phyloP scores from a whole-genome alignment of 2,888 invertebrate genomes.

The Melinopterus prodromus region DNA sequence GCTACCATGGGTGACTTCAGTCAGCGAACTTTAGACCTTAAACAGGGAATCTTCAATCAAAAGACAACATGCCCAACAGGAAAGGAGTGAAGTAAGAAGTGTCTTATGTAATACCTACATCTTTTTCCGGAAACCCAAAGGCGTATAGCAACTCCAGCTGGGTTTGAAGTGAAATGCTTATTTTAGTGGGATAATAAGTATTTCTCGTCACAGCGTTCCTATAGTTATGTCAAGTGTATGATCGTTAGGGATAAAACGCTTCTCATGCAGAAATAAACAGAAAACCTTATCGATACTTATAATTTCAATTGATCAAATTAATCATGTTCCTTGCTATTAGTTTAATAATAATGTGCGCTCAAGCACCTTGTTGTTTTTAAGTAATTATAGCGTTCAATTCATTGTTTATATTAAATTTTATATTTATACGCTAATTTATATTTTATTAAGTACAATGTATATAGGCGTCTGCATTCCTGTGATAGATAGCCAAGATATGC shows the following conservation, averaged over 20 bases:
- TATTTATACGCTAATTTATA: neutral
- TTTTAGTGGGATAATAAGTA: too few species aligned
- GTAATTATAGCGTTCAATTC: neutral
- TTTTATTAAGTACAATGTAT: neutral
- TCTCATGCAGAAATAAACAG: neutral
- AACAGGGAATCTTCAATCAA: too few species aligned
- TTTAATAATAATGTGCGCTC: neutral
- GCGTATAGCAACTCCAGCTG: too few species aligned
- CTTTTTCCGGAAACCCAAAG: too few species aligned
- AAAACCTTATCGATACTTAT: too few species aligned
- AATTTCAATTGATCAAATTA: neutral
- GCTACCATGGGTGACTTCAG: too few species aligned
- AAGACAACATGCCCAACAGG: too few species aligned
- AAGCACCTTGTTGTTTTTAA: neutral
- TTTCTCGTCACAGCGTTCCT: conserved; percentile 33
- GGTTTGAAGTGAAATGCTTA: too few species aligned
- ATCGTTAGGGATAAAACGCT: neutral
- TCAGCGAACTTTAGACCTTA: too few species aligned
- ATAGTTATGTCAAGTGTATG: neutral
- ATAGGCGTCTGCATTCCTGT: neutral
- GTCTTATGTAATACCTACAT: too few species aligned
- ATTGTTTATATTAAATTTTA: neutral
- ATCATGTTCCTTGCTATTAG: neutral
- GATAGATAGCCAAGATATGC: neutral
- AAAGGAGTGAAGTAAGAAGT: too few species aligned